A percentile compares a stretch with the other conserved stretches of the same genome.
These are phyloP conservation scores for Rapana venosa DNA, from an alignment of 2,888 invertebrate genomes.

Conservation along the genomic window DNA sequence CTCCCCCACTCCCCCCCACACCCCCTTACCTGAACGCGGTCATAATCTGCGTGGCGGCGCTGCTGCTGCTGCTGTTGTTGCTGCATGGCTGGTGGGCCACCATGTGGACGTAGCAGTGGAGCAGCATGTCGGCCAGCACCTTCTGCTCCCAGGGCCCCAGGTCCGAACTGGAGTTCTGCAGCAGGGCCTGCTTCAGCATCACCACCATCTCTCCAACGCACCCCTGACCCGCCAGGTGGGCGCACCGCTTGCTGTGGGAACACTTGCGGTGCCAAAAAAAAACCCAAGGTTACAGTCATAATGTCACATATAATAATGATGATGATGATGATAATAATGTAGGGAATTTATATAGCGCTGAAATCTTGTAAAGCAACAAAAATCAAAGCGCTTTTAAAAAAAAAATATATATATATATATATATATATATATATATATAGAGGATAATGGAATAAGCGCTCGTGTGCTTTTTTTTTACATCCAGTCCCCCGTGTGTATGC, in stretches of 20 bases:
- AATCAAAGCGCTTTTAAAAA: no score
- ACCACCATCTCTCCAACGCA: constrained; percentile 83
- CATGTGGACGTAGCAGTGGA: constrained; percentile 84
- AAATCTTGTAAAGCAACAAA: no score
- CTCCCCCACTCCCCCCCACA: no score
- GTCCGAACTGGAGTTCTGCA: constrained; percentile 82
- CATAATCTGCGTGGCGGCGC: neutral
- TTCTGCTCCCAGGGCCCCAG: constrained; percentile 81
- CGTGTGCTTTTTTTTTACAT: no score
- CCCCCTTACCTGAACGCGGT: constrained; percentile 39
- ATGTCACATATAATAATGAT: neutral
- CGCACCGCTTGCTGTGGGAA: constrained; percentile 82
- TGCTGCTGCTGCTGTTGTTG: no score
- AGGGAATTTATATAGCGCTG: no score
- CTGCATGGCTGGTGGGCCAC: constrained; percentile 72
- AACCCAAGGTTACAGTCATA: neutral
- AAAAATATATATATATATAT: no score
- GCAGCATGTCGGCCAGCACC: constrained; percentile 84
- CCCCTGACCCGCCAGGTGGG: constrained; percentile 83
- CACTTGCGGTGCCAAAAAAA: constrained; percentile 77
- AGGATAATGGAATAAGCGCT: no score
- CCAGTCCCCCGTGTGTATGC: no score
- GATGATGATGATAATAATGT: neutral
- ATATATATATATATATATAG: no score
- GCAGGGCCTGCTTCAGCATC: constrained; percentile 81